phyloP scores from a whole-genome alignment of 2,113 vertebrate genomes.

The Callopanchax toddi region DNA sequence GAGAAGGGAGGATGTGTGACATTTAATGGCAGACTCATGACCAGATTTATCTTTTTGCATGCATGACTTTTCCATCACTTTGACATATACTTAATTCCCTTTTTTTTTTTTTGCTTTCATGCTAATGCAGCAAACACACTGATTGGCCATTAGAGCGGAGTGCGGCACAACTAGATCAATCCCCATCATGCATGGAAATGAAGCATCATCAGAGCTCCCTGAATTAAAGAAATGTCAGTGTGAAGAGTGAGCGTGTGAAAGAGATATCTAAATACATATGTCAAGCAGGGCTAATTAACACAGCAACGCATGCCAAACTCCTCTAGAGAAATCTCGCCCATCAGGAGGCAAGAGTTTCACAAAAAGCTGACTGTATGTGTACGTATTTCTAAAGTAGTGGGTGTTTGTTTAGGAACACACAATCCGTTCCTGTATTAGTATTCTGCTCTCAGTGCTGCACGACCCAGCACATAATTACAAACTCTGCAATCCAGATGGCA shows the following conservation, averaged over 20 bases:
- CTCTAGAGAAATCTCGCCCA: constrained; percentile 10
- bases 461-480: constrained; percentile 53
- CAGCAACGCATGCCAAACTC: constrained; percentile 13
- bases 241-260: constrained; percentile 9
- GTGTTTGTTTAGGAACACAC: constrained; percentile 31
- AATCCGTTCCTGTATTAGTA: constrained; percentile 37
- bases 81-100: constrained; percentile 11
- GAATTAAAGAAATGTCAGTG: constrained; percentile 33
- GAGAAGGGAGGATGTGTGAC: constrained; percentile 7
- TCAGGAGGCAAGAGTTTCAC: constrained; percentile 19
- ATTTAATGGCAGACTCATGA: constrained; percentile 24
- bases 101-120: not conserved
- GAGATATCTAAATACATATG: constrained; percentile 21
- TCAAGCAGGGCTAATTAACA: constrained; percentile 49
- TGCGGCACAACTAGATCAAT: not conserved
- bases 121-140: not conserved
- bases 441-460: constrained; percentile 46
- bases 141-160: constrained; percentile 24
- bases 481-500: constrained; percentile 56
- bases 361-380: not conserved
- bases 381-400: not conserved
- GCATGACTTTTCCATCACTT: constrained; percentile 16
- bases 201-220: constrained; percentile 13
- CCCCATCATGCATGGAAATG: constrained; percentile 13
- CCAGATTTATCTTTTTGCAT: constrained; percentile 25